These are phyloP conservation scores for Chitala chitala DNA, from an alignment of 2,113 vertebrate genomes.

Conservation along the genomic window DNA sequence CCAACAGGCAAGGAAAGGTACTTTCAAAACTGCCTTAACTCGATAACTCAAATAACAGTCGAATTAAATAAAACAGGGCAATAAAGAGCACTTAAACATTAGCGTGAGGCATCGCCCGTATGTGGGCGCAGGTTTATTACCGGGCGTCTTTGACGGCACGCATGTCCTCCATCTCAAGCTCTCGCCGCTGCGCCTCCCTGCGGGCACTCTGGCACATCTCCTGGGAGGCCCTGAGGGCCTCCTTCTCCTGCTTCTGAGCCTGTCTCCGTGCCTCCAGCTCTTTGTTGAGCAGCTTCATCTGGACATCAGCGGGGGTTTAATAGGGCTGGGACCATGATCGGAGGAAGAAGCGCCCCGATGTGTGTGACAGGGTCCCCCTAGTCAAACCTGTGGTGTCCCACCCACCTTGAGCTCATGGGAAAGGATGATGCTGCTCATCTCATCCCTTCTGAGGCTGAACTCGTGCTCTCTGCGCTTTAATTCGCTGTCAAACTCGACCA, in stretches of 20 bases:
- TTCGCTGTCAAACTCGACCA: conserved; percentile 57
- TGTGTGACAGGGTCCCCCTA: not conserved
- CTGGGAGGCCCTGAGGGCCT: conserved; percentile 52
- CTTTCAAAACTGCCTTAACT: too few relatives aligned
- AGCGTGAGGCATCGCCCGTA: too few relatives aligned
- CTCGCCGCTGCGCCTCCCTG: conserved; percentile 44
- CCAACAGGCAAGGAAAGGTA: too few relatives aligned
- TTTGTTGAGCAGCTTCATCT: conserved; percentile 64
- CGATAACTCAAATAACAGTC: too few relatives aligned
- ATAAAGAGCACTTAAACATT: too few relatives aligned
- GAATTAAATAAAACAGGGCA: too few relatives aligned
- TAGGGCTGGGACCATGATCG: too few relatives aligned
- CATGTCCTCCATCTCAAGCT: conserved; percentile 52
- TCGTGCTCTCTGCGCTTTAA: conserved; percentile 56
- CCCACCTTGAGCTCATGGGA: conserved; percentile 65
- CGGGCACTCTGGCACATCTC: conserved; percentile 44
- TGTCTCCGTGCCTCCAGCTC: conserved; percentile 54
- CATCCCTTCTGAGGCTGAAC: conserved; percentile 57
- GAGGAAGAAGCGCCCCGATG: too few relatives aligned
- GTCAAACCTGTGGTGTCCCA: not conserved
- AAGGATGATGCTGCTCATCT: conserved; percentile 53
- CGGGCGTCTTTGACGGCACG: conserved; percentile 56
- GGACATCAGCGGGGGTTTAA: not conserved
- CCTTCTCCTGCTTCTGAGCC: conserved; percentile 39
- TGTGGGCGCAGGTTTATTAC: conserved; percentile 40